Base-by-base conservation (phyloP, 1,140 invertebrate genomes). In the Tetramorium alpestre region DNA sequence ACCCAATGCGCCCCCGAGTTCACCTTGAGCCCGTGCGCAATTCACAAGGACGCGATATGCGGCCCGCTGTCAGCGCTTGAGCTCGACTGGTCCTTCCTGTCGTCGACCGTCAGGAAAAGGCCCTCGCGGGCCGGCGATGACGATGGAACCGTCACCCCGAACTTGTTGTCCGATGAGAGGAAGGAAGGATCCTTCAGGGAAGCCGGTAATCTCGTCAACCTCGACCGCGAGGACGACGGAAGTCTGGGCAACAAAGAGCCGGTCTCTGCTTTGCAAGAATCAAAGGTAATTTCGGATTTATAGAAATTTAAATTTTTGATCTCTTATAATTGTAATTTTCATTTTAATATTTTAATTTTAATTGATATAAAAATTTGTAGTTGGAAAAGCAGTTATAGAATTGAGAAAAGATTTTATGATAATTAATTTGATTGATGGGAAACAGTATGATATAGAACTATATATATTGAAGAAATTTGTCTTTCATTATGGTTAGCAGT, bases 21-120 rank as follows among this genome's bases (percentile, higher is more conserved):
- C n/a, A 96, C 97, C 7, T 88, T 96, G 33, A 95, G 95, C 77
- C 97, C 97, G 51, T 97, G 97, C 92, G 96, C 96, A 49, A 92
- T 96, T 8, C 96, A 97, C 93, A 93, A 96, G 44, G 97, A 97
- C 93, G 96, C 97, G 0, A 94, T 96, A 62, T 97, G 97, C 94
- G 96, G 96, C 5, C 96, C 96, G 2, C 93, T 97, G 3, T 96
- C 95, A 25, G 96, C 96, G 69, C 94, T 97, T 65, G 94, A 96
- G 73, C 94, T 96, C 65, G 95, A 96, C 91, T 96, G 96, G 92
- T 96, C 96, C 58, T 96, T 95, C 78, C 92, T 94, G 18, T 85
- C 92, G 16, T 84, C 92, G 49, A 47, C 38, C 16, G 33, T 11
- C 58, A 87, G 89, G 75, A 92, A 89, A 56, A 70, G 91, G 70